Base-by-base conservation (phyloP, 2,113 vertebrate genomes). In the Gasterosteus nipponicus region DNA sequence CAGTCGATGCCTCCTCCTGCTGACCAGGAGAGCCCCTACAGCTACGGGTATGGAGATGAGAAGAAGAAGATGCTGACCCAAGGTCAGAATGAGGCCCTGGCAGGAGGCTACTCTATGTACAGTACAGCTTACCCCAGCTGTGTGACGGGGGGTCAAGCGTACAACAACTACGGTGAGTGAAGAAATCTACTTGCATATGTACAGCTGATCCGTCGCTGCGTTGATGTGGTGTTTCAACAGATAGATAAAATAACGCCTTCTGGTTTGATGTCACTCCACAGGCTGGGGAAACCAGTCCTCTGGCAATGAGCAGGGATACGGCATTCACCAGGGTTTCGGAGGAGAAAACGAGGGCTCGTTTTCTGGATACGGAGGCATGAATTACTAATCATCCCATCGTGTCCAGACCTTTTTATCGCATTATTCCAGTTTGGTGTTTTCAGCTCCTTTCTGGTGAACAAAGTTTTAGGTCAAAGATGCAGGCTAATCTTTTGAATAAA, bases 51-150 rank as follows among this genome's bases (percentile, higher is more conserved):
- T 1, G 92, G 92, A 29, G 92, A 90, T 3, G 91, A 92, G 75
- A 93, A 93, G 78, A 92, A 91, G 87, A 93, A 92, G 62, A 87
- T 91, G 87, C 87, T 93, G 44, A 92, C 83, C 19, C 91, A 92
- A 62, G 62, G 73, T 44, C 80, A 75, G 53, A 76, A 7, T 15
- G 83, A 85, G 5, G 31, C 12, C 33, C 82, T 82, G 49, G 78
- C 66, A 58, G 81, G 73, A 49, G 57, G 81, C 65, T 89, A 83
- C 78, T 89, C 90, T 0, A 83, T 89, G 76, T 93, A 92, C 85
- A 92, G 90, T 81, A 93, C 91, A 1, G 89, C 92, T n/a, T 92
- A 93, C 19, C 90, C 92, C 16, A 91, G 85, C 65, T 89, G 92
- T 2, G 91, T 91, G 42, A 91, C 92, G 0, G 91, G 89, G 3